Evolutionary conservation across 2,797 vertebrate genomes (phyloP).

Genomic region (Manis crassicaudata): DNA sequence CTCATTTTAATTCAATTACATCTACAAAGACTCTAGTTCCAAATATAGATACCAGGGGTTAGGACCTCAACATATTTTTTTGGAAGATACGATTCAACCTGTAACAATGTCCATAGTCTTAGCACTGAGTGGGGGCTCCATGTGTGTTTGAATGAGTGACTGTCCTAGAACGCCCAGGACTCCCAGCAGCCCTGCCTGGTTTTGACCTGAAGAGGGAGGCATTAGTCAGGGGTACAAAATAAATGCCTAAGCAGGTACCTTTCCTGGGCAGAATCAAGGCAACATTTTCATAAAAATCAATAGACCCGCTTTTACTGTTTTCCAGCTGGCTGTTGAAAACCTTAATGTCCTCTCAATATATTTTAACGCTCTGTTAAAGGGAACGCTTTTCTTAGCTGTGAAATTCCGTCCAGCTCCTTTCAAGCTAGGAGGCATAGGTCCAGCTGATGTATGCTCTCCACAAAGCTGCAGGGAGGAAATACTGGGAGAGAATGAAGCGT

Average conservation of each 20-base stretch:
- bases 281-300: conserved; percentile 42
- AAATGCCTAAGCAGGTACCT: background rate
- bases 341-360: background rate
- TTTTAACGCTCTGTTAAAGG: background rate
- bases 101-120: background rate
- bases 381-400: conserved; percentile 45
- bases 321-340: background rate
- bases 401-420: conserved; percentile 20
- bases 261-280: background rate
- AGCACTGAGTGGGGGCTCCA: background rate
- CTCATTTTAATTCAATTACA: background rate
- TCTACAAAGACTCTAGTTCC: background rate
- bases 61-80: background rate
- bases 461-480: background rate
- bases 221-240: background rate
- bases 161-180: background rate
- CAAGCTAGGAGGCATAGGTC: background rate
- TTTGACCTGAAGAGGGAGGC: conserved; percentile 56
- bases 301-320: background rate
- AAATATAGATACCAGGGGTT: background rate
- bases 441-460: background rate
- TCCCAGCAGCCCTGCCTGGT: background rate
- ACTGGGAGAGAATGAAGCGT: background rate
- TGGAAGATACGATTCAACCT: background rate
- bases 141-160: background rate